Evolutionary conservation across 1,140 invertebrate species (phyloP).

Genomic region (Heliconius congener): DNA sequence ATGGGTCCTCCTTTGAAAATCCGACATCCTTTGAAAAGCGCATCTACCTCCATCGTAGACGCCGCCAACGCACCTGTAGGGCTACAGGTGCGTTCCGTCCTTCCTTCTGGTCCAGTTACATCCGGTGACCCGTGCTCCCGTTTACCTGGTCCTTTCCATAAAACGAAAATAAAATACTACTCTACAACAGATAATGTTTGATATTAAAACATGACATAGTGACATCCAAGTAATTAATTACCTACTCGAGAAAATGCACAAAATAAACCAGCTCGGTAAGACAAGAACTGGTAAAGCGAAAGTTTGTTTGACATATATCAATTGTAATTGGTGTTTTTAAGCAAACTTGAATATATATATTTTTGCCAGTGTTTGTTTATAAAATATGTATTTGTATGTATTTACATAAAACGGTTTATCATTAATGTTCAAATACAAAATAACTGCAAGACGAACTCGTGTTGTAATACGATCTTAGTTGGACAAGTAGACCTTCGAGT

Average conservation of each 20-base stretch:
- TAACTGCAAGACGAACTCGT: background rate
- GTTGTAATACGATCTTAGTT: conserved; percentile 21
- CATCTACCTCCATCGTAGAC: too few relatives aligned
- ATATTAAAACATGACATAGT: background rate
- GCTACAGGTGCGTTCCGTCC: too few relatives aligned
- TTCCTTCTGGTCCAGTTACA: too few relatives aligned
- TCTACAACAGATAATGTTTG: too few relatives aligned
- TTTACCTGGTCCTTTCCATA: too few relatives aligned
- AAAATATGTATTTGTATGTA: background rate
- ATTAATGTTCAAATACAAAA: background rate
- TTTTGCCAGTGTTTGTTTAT: background rate
- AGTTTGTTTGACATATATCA: background rate
- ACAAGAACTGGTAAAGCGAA: background rate
- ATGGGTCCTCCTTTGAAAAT: too few relatives aligned
- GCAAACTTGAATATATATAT: background rate
- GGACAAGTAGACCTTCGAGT: conserved; percentile 21
- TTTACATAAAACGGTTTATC: background rate
- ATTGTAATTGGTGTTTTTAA: background rate
- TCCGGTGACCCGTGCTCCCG: too few relatives aligned
- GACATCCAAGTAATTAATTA: background rate
- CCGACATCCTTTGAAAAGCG: too few relatives aligned
- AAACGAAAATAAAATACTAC: too few relatives aligned
- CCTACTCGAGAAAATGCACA: background rate
- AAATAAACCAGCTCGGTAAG: background rate
- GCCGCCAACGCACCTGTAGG: too few relatives aligned